Evolutionary conservation across 23 tunicate species (phyloP).

Genomic region (Botrylloides violaceus): DNA sequence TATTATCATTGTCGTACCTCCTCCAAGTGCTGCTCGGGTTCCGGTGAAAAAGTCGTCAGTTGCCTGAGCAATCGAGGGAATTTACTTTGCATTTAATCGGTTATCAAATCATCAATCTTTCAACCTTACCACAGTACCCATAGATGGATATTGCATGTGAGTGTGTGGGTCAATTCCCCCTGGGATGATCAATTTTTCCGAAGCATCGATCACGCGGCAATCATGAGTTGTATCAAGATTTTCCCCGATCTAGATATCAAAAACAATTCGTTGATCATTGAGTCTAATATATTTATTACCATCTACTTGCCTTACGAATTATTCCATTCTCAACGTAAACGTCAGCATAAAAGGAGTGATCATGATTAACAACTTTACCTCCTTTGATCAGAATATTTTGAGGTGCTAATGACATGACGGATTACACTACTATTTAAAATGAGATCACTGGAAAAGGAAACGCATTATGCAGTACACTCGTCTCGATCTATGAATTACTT

Average conservation of each 20-base stretch:
- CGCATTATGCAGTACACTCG: background rate
- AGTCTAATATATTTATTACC: background rate
- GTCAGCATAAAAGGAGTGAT: constrained; percentile 59
- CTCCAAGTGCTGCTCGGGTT: constrained; percentile 57
- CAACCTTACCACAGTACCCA: constrained; percentile 28
- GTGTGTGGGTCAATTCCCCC: constrained; percentile 62
- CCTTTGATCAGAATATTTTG: constrained; percentile 62
- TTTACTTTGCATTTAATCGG: background rate
- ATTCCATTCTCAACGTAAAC: constrained; percentile 79
- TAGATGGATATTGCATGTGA: constrained; percentile 45
- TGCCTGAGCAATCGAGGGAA: constrained; percentile 5
- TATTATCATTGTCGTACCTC: constrained; percentile 66
- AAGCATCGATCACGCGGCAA: constrained; percentile 24
- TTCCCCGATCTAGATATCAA: constrained; percentile 18
- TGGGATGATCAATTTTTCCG: constrained; percentile 35
- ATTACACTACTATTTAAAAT: background rate
- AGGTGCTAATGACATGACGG: background rate
- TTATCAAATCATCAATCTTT: background rate
- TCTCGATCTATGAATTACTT: no score
- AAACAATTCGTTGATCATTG: no score
- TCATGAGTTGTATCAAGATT: constrained; percentile 13
- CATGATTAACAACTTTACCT: constrained; percentile 75
- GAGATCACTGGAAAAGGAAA: background rate
- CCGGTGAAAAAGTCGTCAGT: constrained; percentile 50
- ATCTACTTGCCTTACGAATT: constrained; percentile 36